Evolutionary conservation across 2,113 vertebrate genomes (phyloP).

Genomic region (Grantiella picta): DNA sequence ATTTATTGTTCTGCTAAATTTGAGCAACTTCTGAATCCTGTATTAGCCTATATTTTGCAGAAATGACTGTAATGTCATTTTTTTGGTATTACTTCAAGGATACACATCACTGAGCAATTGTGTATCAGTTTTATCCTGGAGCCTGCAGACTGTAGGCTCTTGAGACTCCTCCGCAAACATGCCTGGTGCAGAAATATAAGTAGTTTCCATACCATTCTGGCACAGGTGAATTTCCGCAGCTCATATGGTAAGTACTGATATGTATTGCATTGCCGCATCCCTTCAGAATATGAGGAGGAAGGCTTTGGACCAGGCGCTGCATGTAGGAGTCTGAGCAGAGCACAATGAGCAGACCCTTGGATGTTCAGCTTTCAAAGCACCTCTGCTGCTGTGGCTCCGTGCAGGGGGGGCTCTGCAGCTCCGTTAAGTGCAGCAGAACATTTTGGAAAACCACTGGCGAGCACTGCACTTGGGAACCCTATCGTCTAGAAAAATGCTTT

Average conservation of each 20-base stretch:
- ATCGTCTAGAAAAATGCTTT: background rate
- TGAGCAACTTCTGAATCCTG: background rate
- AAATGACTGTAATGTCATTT: background rate
- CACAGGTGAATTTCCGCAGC: background rate
- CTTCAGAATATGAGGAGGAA: background rate
- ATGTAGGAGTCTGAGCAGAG: background rate
- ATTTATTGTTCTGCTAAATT: background rate
- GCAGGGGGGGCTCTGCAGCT: background rate
- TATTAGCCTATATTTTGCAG: background rate
- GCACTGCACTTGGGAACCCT: background rate
- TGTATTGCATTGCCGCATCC: background rate
- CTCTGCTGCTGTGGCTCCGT: background rate
- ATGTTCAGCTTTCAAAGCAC: background rate
- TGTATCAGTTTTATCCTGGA: background rate
- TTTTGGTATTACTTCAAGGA: background rate
- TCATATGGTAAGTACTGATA: background rate
- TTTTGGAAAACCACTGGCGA: background rate
- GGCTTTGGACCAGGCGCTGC: background rate
- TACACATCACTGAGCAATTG: background rate
- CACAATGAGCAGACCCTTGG: background rate
- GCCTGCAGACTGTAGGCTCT: background rate
- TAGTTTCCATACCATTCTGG: background rate
- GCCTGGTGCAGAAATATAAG: background rate
- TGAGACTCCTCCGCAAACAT: background rate
- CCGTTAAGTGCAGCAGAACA: fast-evolving